Conservation (phyloP, 2,888 invertebrate species). For the Galeruca laticollis region DNA sequence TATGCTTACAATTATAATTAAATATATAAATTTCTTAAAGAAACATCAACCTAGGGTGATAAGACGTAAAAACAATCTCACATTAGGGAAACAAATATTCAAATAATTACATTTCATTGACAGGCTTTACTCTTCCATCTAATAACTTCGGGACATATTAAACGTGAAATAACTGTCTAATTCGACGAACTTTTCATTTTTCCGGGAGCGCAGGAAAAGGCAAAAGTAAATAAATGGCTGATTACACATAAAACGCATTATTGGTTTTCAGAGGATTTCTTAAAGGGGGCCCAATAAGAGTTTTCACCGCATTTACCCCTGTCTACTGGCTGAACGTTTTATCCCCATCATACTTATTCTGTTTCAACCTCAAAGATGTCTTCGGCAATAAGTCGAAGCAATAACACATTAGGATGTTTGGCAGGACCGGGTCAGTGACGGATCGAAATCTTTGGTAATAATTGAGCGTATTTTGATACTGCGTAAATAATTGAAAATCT, state of each 20-base stretch:
- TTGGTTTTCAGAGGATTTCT: constrained; percentile 10
- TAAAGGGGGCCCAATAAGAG: not conserved
- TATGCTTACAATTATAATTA: too few species aligned
- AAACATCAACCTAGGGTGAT: too few species aligned
- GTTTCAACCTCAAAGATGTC: constrained; percentile 21
- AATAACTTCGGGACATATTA: not conserved
- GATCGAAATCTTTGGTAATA: not conserved
- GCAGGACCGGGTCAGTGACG: constrained; percentile 25
- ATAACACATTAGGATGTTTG: constrained; percentile 55
- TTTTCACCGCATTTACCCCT: constrained; percentile 17
- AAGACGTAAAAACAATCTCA: too few species aligned
- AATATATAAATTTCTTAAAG: too few species aligned
- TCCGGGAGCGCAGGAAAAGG: not conserved
- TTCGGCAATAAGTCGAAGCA: constrained; percentile 50
- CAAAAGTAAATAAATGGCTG: constrained; percentile 8
- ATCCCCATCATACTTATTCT: constrained; percentile 23
- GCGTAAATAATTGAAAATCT: too few species aligned
- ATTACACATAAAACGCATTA: constrained; percentile 4
- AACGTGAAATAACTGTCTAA: not conserved
- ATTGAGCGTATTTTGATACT: too few species aligned
- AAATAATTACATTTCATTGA: too few species aligned
- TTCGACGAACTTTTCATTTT: not conserved
- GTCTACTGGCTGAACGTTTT: constrained; percentile 9
- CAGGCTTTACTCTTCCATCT: not conserved
- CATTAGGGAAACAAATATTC: too few species aligned